Percentiles rank a stretch among this genome's conserved stretches.
These are phyloP conservation scores for Peucedramus taeniatus DNA, from an alignment of 2,113 vertebrate genomes.

Conservation along the genomic window DNA sequence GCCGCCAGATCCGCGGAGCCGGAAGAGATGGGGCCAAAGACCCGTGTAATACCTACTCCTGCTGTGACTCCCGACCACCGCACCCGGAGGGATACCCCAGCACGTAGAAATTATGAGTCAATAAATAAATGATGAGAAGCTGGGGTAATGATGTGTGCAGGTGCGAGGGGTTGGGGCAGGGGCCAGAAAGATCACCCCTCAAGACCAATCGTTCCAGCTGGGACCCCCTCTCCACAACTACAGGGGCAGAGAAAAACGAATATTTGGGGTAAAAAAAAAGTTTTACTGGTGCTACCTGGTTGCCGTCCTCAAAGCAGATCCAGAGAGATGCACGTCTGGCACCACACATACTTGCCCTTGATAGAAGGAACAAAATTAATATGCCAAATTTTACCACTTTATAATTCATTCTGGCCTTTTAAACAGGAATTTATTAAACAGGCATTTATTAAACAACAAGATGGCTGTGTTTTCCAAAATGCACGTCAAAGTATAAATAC, in stretches of 20 bases:
- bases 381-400: neutral
- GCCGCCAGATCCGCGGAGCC: neutral
- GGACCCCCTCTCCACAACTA: fast-evolving
- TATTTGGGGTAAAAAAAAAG: neutral
- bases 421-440: neutral
- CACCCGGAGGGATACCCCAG: too few species aligned
- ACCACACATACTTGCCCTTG: neutral
- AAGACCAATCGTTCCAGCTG: fast-evolving
- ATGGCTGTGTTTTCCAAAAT: neutral
- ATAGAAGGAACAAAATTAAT: neutral
- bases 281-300: fast-evolving
- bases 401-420: neutral
- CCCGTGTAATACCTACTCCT: fast-evolving
- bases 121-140: neutral
- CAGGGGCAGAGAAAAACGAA: fast-evolving
- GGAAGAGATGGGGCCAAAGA: neutral
- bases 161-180: neutral
- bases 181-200: neutral
- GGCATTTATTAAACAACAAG: neutral
- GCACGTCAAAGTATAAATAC: neutral
- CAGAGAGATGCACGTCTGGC: neutral
- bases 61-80: fast-evolving
- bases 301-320: neutral
- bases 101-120: neutral
- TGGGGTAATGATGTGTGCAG: too few species aligned